Evolutionary conservation across 2,888 invertebrate genomes (phyloP).

Genomic region (Aphrophora alni): DNA sequence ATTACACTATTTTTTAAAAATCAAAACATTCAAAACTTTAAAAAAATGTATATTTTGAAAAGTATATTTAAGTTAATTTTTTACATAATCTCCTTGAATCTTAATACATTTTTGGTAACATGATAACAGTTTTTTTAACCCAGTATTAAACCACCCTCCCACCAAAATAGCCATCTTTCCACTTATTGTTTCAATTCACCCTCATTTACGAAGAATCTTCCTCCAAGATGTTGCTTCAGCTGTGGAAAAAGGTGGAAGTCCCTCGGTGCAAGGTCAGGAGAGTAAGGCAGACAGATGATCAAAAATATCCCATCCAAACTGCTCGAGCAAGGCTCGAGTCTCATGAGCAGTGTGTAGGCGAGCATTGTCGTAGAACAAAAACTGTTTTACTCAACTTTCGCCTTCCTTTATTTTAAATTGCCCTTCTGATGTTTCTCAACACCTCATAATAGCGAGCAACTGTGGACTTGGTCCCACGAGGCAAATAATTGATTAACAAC

Average conservation of each 20-base stretch:
- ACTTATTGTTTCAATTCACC: background rate
- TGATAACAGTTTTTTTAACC: slow-evolving; percentile 4
- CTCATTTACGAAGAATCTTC: background rate
- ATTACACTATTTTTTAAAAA: too few species aligned
- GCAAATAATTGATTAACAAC: slow-evolving; percentile 38
- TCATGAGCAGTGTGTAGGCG: background rate
- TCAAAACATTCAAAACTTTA: too few species aligned
- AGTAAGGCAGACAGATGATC: too few species aligned
- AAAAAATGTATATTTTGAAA: too few species aligned
- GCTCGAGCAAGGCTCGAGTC: slow-evolving; percentile 41
- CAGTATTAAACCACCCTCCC: background rate
- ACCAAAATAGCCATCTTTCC: background rate
- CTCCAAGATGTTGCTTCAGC: slow-evolving; percentile 23
- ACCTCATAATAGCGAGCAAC: slow-evolving; percentile 30
- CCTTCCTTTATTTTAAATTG: slow-evolving; percentile 26
- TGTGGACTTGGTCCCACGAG: slow-evolving; percentile 36
- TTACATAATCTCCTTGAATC: slow-evolving; percentile 8
- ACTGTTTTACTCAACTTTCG: slow-evolving; percentile 9
- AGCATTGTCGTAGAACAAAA: slow-evolving; percentile 25
- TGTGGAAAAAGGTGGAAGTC: background rate
- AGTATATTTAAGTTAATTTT: slow-evolving; percentile 26
- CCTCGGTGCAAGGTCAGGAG: background rate
- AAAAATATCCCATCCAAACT: slow-evolving; percentile 19
- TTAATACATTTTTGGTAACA: slow-evolving; percentile 26
- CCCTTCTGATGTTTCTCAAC: slow-evolving; percentile 25